Evolutionary conservation across 2,797 vertebrate genomes (phyloP).

Genomic region (Neomorphus geoffroyi): DNA sequence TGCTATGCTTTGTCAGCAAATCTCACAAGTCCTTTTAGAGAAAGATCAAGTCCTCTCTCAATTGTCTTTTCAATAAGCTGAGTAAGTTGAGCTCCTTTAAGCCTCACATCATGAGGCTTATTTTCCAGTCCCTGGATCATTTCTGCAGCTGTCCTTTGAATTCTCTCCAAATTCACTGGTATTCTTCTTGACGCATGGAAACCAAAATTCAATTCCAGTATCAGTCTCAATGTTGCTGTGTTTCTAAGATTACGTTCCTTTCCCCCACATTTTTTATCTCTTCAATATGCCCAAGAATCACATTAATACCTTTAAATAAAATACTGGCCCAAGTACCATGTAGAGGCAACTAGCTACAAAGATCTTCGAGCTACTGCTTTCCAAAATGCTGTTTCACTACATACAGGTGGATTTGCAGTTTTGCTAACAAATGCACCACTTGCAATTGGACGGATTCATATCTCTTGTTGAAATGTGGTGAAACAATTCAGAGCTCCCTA

Average conservation of each 20-base stretch:
- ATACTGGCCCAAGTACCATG: background rate
- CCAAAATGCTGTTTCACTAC: background rate
- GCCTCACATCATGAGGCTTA: slow-evolving; percentile 59
- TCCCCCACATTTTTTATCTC: background rate
- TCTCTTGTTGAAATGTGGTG: background rate
- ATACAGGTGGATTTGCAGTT: background rate
- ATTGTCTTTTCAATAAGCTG: slow-evolving; percentile 61
- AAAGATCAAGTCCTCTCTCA: slow-evolving; percentile 44
- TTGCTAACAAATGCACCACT: background rate
- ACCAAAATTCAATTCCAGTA: slow-evolving; percentile 49
- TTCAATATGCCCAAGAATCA: background rate
- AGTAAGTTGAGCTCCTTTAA: slow-evolving; percentile 67
- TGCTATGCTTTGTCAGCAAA: slow-evolving; percentile 51
- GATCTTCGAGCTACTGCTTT: background rate
- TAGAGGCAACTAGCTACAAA: background rate
- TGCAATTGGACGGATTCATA: background rate
- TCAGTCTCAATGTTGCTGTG: slow-evolving; percentile 12
- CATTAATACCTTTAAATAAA: slow-evolving; percentile 25
- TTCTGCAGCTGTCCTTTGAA: slow-evolving; percentile 68
- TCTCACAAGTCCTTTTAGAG: slow-evolving; percentile 44
- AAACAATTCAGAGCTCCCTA: background rate
- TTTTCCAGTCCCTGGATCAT: slow-evolving; percentile 66
- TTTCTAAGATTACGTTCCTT: slow-evolving; percentile 38
- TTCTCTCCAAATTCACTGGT: slow-evolving; percentile 58
- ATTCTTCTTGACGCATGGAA: slow-evolving; percentile 55